These are phyloP conservation scores for Cygnus atratus DNA, from an alignment of 2,113 vertebrate genomes.

Conservation along the genomic window DNA sequence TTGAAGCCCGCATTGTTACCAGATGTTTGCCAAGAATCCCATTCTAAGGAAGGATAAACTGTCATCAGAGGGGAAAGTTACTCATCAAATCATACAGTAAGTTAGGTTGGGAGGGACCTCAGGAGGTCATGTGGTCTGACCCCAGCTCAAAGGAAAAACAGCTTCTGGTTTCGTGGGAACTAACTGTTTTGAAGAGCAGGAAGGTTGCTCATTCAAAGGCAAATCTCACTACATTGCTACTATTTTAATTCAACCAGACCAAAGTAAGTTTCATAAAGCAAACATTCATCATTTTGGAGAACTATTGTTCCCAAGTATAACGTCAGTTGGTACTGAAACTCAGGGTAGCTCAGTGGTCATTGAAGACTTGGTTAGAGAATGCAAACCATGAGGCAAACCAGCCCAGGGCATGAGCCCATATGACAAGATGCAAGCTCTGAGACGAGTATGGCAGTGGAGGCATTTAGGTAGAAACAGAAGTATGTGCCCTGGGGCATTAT, in stretches of 20 bases:
- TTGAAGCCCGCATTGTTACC: background rate
- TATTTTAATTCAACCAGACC: background rate
- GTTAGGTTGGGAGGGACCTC: background rate
- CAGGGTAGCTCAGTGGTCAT: background rate
- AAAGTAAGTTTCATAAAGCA: background rate
- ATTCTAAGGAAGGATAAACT: background rate
- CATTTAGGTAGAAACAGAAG: background rate
- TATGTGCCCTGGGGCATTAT: background rate
- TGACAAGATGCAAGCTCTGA: background rate
- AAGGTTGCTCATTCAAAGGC: background rate
- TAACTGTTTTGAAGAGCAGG: background rate
- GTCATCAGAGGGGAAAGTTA: background rate
- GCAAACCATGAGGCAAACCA: background rate
- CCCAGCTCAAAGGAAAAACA: background rate
- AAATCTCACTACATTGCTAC: background rate
- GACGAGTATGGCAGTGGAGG: background rate
- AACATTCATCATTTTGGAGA: background rate
- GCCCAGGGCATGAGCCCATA: background rate
- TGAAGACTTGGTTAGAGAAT: background rate
- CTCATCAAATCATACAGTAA: background rate
- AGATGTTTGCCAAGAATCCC: background rate
- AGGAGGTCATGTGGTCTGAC: background rate
- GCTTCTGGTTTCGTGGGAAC: background rate
- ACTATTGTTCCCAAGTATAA: accelerated
- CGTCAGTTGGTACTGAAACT: background rate